phyloP scores from a whole-genome alignment of 1,140 invertebrate species.

The Idris sp. region DNA sequence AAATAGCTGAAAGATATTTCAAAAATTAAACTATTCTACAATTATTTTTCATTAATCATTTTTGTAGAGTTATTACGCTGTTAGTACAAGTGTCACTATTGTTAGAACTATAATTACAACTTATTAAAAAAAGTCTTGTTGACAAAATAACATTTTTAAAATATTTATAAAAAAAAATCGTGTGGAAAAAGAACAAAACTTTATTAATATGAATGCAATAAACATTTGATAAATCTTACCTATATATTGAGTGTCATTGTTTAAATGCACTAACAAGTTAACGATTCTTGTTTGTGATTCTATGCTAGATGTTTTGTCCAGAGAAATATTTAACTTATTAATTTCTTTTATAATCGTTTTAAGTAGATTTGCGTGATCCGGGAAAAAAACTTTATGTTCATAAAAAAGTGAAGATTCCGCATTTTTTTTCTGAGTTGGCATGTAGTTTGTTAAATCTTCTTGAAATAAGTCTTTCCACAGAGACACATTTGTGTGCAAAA shows the following conservation, averaged over 20 bases:
- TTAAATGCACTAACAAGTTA: conserved; percentile 33
- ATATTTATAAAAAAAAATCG: no score
- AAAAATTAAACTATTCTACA: not conserved
- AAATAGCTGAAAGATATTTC: conserved; percentile 14
- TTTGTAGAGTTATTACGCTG: no score
- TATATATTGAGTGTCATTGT: conserved; percentile 27
- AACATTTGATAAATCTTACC: conserved; percentile 32
- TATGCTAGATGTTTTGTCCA: conserved; percentile 33
- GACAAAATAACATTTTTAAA: no score
- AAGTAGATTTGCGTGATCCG: conserved; percentile 30
- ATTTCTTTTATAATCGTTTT: conserved; percentile 34
- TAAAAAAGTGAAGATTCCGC: conserved; percentile 26
- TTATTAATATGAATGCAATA: no score
- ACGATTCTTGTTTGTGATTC: conserved; percentile 43
- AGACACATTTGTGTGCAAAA: conserved; percentile 67
- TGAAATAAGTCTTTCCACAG: conserved; percentile 55
- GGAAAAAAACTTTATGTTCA: conserved; percentile 39
- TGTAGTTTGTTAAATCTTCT: conserved; percentile 66
- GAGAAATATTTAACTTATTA: conserved; percentile 23
- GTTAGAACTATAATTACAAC: no score
- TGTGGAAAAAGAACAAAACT: no score
- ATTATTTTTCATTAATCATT: no score
- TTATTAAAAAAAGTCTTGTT: no score
- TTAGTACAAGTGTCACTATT: no score
- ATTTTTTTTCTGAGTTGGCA: conserved; percentile 57